Conservation (phyloP, 2,888 invertebrate species). For the Lycocerus yunnanus region DNA sequence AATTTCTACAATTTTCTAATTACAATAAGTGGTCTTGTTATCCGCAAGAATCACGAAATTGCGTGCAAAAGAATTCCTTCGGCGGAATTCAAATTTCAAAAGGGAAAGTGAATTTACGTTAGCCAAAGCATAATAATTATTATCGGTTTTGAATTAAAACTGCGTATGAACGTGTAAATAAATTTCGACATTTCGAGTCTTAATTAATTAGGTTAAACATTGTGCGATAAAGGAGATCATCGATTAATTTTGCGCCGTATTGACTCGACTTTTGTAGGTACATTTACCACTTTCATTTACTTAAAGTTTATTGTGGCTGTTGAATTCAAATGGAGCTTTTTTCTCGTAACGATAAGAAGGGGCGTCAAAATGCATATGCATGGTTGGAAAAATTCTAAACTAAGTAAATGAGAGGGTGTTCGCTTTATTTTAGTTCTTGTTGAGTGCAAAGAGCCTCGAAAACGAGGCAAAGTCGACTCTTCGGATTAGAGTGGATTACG, state of each 20-base stretch:
- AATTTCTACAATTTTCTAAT: background rate
- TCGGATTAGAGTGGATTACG: slow-evolving; percentile 23
- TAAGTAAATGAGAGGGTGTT: background rate
- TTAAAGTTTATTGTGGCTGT: background rate
- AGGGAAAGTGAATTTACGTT: background rate
- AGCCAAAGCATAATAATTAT: background rate
- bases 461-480: slow-evolving; percentile 17
- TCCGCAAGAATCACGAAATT: background rate
- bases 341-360: background rate
- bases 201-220: background rate
- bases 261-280: background rate
- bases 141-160: background rate
- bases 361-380: background rate
- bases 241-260: background rate
- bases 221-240: background rate
- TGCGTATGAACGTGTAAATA: background rate
- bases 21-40: background rate
- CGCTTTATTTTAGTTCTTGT: slow-evolving; percentile 3
- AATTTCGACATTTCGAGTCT: background rate
- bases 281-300: background rate
- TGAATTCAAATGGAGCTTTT: background rate
- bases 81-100: no score
- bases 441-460: slow-evolving; percentile 16
- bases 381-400: background rate
- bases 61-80: no score